Base-by-base conservation (phyloP, 1,140 invertebrate genomes). In the Trinorchestia longiramus region DNA sequence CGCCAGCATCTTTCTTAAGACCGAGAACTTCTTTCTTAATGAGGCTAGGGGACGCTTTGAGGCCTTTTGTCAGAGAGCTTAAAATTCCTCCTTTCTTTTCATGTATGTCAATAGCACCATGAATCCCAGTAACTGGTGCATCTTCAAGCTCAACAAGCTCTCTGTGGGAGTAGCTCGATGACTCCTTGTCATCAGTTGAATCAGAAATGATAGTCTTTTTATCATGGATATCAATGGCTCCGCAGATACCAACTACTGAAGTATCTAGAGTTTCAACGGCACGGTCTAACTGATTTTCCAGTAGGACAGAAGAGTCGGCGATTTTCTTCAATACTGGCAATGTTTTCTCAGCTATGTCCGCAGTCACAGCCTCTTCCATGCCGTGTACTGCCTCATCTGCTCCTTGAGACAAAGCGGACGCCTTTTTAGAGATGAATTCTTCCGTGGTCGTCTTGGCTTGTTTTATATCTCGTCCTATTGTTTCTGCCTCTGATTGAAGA, bases 81-180 rank as follows among this genome's bases (percentile, higher is more conserved):
- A 94, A 17, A 47, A 94, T 47, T 43, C 92, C 92, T 19, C 36
- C 43, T 36, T 94, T 45, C 40, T 47, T 94, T 28, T 47, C 43
- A 47, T 94, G 92, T 6, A 47, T 94, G 41, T 94, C 92, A 47
- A 94, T 94, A 19, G 92, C 92, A 45, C 92, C 92, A 94, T 94
- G 92, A 45, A 94, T 40, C 4, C 92, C 92, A 17, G 36, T 45
- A 40, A 36, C 62, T 23, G 62, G 11, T 28, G 62, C 28, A 77
- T 77, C 62, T 19, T 77, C 62, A 77, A 15, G 15, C 28, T 15
- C 15, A 77, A 3, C 8, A 77, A 36, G 1, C 15, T 77, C 11
- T 77, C 36, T 77, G 41, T 91, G 41, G 11, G 36, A 44, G 6
- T 42, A 11, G 43, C 41, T 91, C 15, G 88, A 42, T 3, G 88